Conservation (phyloP, 2,113 vertebrate genomes). For the Vulpes ferrilata region DNA sequence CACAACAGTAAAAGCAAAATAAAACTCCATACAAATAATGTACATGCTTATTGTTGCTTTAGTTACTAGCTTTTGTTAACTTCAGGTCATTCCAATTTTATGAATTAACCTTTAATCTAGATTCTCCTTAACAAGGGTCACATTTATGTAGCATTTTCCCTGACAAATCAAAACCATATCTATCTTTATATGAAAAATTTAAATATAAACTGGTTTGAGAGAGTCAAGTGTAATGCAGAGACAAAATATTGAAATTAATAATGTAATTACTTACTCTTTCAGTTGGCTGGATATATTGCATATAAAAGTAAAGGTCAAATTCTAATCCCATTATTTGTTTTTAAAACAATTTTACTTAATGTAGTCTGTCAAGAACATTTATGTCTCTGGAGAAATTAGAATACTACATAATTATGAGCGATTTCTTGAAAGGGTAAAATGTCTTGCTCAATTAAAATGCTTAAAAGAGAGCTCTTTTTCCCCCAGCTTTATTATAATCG, state of each 20-base stretch:
- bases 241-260: constrained; percentile 54
- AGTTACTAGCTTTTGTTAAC: background rate
- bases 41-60: background rate
- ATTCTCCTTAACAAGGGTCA: background rate
- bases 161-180: background rate
- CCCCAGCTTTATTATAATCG: background rate
- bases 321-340: constrained; percentile 64
- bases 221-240: constrained; percentile 16
- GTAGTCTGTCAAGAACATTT: constrained; percentile 58
- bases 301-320: constrained; percentile 57
- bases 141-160: background rate
- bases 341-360: constrained; percentile 65
- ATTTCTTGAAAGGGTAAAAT: constrained; percentile 29
- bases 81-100: background rate
- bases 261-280: constrained; percentile 42
- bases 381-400: constrained; percentile 65
- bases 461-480: constrained; percentile 28
- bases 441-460: constrained; percentile 61
- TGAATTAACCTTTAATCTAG: constrained; percentile 26
- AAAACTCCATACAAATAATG: background rate
- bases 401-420: constrained; percentile 27
- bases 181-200: background rate
- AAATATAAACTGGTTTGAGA: constrained; percentile 28
- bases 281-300: background rate
- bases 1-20: constrained; percentile 9